Conservation (phyloP, 2,888 invertebrate genomes). For the Spisula solida region DNA sequence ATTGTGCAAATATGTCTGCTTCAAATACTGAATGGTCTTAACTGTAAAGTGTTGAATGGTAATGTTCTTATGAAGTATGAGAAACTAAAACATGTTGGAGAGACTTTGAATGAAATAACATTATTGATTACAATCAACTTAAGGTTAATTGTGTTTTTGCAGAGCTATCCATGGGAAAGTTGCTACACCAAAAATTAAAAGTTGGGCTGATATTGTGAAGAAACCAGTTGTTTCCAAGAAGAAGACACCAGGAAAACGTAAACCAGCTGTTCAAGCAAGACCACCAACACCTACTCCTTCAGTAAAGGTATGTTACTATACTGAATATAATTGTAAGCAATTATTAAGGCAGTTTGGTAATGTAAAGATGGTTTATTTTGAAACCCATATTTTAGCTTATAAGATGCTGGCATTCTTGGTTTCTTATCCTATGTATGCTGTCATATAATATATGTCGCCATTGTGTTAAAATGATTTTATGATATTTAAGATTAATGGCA, state of each 20-base stretch:
- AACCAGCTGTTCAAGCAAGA: slow-evolving; percentile 24
- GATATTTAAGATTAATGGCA: too few relatives aligned
- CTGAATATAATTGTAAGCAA: not conserved
- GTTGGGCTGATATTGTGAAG: slow-evolving; percentile 84
- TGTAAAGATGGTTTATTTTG: not conserved
- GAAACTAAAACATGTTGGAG: too few relatives aligned
- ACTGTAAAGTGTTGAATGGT: too few relatives aligned
- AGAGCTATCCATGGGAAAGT: slow-evolving; percentile 84
- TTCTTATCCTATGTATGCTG: too few relatives aligned
- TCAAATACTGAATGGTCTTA: too few relatives aligned
- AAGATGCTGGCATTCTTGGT: not conserved
- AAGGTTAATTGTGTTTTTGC: slow-evolving; percentile 25
- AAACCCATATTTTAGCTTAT: not conserved
- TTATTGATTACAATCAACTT: too few relatives aligned
- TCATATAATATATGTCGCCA: too few relatives aligned
- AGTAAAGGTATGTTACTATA: slow-evolving; percentile 45
- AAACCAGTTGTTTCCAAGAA: slow-evolving; percentile 68
- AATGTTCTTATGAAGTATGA: too few relatives aligned
- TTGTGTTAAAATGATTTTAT: too few relatives aligned
- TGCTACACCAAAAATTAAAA: slow-evolving; percentile 81
- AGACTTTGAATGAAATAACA: too few relatives aligned
- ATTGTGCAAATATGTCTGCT: too few relatives aligned
- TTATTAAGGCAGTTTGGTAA: too few relatives aligned
- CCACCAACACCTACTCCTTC: slow-evolving; percentile 55
- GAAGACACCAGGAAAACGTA: slow-evolving; percentile 60